Base-by-base conservation (phyloP, 1,140 invertebrate species). In the Eulimnadia texana region DNA sequence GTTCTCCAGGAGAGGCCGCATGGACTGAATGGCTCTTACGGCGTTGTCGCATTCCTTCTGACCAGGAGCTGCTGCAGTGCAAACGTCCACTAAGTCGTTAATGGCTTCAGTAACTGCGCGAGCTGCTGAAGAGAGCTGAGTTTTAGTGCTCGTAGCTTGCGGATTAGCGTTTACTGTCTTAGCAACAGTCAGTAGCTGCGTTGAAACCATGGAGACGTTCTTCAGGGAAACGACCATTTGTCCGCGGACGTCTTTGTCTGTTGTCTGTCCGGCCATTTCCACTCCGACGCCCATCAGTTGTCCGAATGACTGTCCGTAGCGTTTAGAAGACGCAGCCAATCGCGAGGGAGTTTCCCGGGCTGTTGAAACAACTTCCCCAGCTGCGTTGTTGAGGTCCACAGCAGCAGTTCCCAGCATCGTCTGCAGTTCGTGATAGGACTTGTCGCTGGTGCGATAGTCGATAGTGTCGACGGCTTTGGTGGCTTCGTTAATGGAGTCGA, bases 21-120 rank as follows among this genome's bases (percentile, higher is more conserved):
- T 84, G 49, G 87, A 84, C 71, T 93, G 83, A 62, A 98, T 96
- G 70, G 89, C 88, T 59, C 92, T 79, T n/a, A 97, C 85, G 1
- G 95, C 93, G 70, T 90, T 94, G 69, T 95, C 93, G 73, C 93
- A 98, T 70, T 98, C 95, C 70, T 91, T 94, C 76, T 96, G 91
- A 0, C 93, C 88, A 65, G 72, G 92, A 0, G 88, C 86, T 1
- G 86, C 84, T 49, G 82, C 84, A 2, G 86, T 89, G 71, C 85
- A 90, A 54, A 86, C 83, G 72, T 88, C 85, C 19, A 90, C 85
- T 47, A 96, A 75, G 65, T 88, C 82, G 71, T 96, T 96, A 61
- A 97, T 93, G 68, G 86, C 90, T 65, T 96, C 92, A 0, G 90
- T 95, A 3, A 97, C 90, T 2, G 85, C 82, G 49, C 78, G 80